These are phyloP conservation scores for Eucera pruinosa DNA, from an alignment of 2,888 invertebrate species.

Conservation along the genomic window DNA sequence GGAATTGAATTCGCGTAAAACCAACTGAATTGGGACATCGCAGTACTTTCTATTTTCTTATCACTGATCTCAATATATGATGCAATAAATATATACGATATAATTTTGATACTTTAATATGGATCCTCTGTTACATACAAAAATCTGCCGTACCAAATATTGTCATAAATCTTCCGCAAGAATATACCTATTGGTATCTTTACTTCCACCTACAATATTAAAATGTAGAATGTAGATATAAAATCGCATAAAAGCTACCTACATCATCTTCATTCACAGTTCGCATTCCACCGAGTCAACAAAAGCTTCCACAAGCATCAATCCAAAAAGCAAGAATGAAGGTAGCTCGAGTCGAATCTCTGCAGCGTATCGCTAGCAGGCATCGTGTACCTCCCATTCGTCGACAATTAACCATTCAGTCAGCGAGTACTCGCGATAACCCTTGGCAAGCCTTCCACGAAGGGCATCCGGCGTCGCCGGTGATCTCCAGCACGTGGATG, in stretches of 20 bases:
- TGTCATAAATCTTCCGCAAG: no score
- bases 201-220: not conserved
- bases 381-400: constrained; percentile 36
- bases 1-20: no score
- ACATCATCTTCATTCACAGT: not conserved
- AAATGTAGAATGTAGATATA: not conserved
- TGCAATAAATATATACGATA: no score
- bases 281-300: not conserved
- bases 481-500: constrained; percentile 59
- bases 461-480: constrained; percentile 35
- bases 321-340: not conserved
- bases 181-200: not conserved
- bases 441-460: constrained; percentile 37
- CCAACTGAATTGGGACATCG: no score
- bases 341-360: constrained; percentile 16
- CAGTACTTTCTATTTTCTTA: no score
- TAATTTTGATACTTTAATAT: no score
- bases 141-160: no score
- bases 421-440: constrained; percentile 39
- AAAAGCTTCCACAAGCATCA: not conserved
- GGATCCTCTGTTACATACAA: no score
- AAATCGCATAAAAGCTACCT: no score
- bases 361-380: constrained; percentile 10
- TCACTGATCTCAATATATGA: no score
- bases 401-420: constrained; percentile 36